Base-by-base conservation (phyloP, 2,888 invertebrate species). In the Hoplodrina ambigua region DNA sequence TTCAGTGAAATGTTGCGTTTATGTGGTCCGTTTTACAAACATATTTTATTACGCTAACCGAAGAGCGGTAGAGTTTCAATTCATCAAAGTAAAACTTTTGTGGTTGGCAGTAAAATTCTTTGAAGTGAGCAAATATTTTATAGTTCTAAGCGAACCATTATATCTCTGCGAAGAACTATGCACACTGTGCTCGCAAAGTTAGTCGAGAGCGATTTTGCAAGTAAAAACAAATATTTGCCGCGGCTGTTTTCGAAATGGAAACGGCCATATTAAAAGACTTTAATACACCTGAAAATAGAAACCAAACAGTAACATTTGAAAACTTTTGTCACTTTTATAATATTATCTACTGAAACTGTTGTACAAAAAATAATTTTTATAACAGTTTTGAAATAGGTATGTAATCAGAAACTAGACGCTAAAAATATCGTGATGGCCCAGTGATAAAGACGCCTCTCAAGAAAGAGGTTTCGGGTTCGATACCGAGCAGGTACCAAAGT, bases 121-220 rank as follows among this genome's bases (percentile, higher is more conserved):
- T 68, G 68, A 75, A 80, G 65, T 68, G 52, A 55, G 63, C 53
- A 75, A 75, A 75, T 75, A 80, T 71, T 80, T 75, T 74, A 78
- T 74, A 37, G 68, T 60, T 69, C 56, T 72, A 66, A 76, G 76
- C 62, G 68, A 75, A 72, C 75, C 57, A 62, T 67, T 61, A 72
- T 72, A 62, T 69, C 58, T 66, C 67, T 56, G 61, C 62, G 66
- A 65, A 81, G 74, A 69, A 73, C 56, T 73, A 59, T 59, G 69
- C 64, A 58, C 50, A 69, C 59, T n/a, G 33, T 30, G 68, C 60
- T 64, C 41, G 33, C 57, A 64, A 78, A 78, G 80, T 69, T 69
- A 59, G 59, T 54, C 19, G 59, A 80, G 60, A 72, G 68, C 37
- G 60, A 52, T 76, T 72, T 80, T 66, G 72, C 63, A 30, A 67